Evolutionary conservation across 1,140 invertebrate genomes (phyloP).

Genomic region (Meloidogyne chitwoodi): DNA sequence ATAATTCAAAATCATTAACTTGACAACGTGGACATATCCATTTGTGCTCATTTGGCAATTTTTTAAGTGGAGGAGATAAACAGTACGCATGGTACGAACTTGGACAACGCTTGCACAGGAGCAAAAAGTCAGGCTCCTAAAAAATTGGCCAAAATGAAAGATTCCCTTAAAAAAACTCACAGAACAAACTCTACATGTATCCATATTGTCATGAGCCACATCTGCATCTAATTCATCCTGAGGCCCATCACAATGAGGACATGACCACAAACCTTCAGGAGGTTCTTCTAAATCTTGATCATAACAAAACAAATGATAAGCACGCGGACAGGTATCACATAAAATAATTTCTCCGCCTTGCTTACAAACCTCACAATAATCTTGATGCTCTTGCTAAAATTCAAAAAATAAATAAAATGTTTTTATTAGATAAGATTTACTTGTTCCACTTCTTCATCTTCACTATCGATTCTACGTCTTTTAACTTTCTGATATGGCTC

Average conservation of each 20-base stretch:
- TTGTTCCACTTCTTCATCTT: constrained; percentile 66
- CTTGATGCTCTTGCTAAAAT: constrained; percentile 84
- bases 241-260: constrained; percentile 79
- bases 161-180: not conserved
- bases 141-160: not conserved
- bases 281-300: constrained; percentile 97
- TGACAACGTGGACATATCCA: constrained; percentile 97
- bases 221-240: constrained; percentile 31
- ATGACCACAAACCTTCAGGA: constrained; percentile 94
- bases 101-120: constrained; percentile 95
- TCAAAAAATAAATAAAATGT: not conserved
- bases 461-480: constrained; percentile 94
- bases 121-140: constrained; percentile 91
- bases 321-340: constrained; percentile 95
- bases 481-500: constrained; percentile 61
- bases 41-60: constrained; percentile 66
- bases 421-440: constrained; percentile 2
- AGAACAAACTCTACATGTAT: constrained; percentile 71
- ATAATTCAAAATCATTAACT: not conserved
- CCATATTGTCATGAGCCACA: constrained; percentile 79
- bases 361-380: constrained; percentile 99
- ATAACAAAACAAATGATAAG: constrained; percentile 94
- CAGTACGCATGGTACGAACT: constrained; percentile 96
- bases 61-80: constrained; percentile 85
- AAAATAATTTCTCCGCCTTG: constrained; percentile 99